Percentiles rank a stretch among this genome's conserved stretches.
These are phyloP conservation scores for Pluvianellus socialis DNA, from an alignment of 2,113 vertebrate genomes.

Conservation along the genomic window DNA sequence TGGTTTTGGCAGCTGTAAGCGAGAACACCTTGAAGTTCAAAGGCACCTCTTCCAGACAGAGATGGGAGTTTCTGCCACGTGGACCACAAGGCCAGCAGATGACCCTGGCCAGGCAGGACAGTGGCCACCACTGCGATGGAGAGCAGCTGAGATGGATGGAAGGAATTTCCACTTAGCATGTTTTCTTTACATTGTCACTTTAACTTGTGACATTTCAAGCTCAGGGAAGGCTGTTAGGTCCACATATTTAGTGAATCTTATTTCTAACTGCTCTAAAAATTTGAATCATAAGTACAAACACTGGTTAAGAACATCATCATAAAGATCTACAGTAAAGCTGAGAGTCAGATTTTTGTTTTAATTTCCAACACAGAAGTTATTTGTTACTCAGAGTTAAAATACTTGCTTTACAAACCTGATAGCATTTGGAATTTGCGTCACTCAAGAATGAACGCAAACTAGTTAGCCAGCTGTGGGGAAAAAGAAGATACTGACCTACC, in stretches of 20 bases:
- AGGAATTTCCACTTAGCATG: not conserved
- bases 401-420: not conserved
- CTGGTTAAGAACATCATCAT: not conserved
- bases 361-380: not conserved
- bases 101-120: not conserved
- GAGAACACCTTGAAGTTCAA: not conserved
- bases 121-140: not conserved
- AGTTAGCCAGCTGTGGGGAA: not conserved
- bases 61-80: rapidly evolving
- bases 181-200: not conserved
- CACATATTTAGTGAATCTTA: not conserved
- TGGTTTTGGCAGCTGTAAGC: not conserved
- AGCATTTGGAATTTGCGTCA: not conserved
- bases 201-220: not conserved
- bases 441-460: not conserved
- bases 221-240: not conserved
- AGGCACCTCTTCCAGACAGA: not conserved
- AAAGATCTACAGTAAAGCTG: not conserved
- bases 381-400: not conserved
- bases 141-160: not conserved
- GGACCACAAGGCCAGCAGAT: not conserved
- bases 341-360: not conserved
- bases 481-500: not conserved
- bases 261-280: not conserved
- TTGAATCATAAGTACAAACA: not conserved